Conservation (phyloP, 2,113 vertebrate genomes). For the Agapornis roseicollis region DNA sequence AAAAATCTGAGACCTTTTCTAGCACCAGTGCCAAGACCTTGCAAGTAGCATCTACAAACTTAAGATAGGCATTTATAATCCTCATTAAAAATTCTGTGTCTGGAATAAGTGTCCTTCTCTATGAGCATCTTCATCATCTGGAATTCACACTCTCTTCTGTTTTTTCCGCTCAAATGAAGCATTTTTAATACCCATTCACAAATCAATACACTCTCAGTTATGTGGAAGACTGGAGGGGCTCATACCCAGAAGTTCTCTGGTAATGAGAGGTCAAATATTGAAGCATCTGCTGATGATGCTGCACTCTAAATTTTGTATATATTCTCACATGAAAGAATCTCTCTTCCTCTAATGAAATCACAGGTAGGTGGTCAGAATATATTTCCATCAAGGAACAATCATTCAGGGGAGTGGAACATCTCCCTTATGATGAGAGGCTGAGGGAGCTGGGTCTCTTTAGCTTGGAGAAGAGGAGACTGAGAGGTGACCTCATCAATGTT, state of each 20-base stretch:
- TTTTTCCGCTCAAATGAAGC: fast-evolving
- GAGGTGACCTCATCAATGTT: too few relatives aligned
- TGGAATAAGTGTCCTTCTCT: neutral
- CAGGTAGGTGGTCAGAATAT: neutral
- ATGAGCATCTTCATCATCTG: neutral
- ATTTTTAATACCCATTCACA: neutral
- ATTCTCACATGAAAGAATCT: neutral
- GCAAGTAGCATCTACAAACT: neutral
- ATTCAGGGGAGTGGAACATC: too few relatives aligned
- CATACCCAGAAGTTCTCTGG: neutral
- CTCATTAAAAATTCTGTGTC: neutral
- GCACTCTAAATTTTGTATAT: neutral
- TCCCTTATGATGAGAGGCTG: too few relatives aligned
- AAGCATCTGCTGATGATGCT: neutral
- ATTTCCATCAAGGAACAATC: neutral
- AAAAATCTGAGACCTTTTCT: neutral
- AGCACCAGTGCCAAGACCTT: neutral
- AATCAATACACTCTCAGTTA: fast-evolving
- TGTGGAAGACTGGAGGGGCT: neutral
- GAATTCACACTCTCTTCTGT: neutral
- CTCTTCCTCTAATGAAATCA: neutral
- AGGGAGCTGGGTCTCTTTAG: too few relatives aligned
- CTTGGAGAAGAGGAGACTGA: too few relatives aligned
- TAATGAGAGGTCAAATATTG: neutral
- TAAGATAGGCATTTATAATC: neutral